Percentiles rank a stretch among this genome's conserved stretches.
phyloP scores from a whole-genome alignment of 1,140 invertebrate species.

The Penaeus vannamei region DNA sequence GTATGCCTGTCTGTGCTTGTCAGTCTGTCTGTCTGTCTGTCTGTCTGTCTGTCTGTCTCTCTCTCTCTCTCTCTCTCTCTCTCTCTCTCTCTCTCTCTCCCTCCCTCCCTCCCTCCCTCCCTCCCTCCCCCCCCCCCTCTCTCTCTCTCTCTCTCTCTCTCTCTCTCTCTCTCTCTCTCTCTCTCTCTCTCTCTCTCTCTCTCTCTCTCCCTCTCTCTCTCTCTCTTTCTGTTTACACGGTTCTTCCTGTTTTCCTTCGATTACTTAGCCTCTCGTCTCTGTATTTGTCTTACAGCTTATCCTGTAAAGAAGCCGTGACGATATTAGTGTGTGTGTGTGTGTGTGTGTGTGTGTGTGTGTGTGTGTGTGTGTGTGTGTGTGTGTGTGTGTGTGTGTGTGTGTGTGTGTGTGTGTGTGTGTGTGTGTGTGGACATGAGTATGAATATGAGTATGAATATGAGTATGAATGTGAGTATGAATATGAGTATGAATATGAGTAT shows the following conservation, averaged over 20 bases:
- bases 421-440: background rate
- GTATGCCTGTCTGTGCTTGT: background rate
- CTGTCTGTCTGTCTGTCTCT: background rate
- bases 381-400: background rate
- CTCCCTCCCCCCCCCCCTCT: no score
- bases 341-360: conserved; percentile 21
- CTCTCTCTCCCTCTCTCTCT: background rate
- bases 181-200: background rate
- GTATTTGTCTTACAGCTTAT: background rate
- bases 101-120: no score
- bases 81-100: background rate
- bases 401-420: background rate
- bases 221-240: no score
- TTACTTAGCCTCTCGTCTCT: background rate
- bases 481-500: no score
- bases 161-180: background rate
- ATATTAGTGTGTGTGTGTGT: background rate
- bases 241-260: background rate
- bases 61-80: background rate
- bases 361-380: conserved; percentile 2
- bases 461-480: no score
- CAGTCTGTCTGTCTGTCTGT: background rate
- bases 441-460: background rate
- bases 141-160: background rate
- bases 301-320: no score